Evolutionary conservation across 2,113 vertebrate species (phyloP).

Genomic region (Holacanthus passer): DNA sequence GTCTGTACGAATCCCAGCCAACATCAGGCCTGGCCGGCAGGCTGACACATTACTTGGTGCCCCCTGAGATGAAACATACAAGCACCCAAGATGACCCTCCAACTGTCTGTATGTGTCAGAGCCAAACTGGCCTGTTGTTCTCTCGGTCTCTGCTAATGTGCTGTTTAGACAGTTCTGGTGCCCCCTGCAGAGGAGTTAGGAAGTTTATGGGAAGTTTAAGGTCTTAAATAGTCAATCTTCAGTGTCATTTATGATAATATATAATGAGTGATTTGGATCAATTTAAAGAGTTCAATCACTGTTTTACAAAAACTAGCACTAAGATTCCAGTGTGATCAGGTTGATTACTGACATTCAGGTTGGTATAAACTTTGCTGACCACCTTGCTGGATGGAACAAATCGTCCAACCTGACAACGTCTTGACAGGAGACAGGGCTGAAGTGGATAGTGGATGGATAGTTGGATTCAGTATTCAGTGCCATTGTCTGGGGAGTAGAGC

Average conservation of each 20-base stretch:
- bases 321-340: background rate
- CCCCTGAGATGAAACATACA: constrained; percentile 38
- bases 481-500: background rate
- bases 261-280: background rate
- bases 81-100: constrained; percentile 45
- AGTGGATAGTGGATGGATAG: background rate
- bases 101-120: constrained; percentile 36
- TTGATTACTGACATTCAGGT: background rate
- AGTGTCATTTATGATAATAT: background rate
- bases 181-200: background rate
- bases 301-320: background rate
- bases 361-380: background rate
- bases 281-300: background rate
- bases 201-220: background rate
- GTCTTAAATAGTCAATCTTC: background rate
- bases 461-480: background rate
- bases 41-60: constrained; percentile 43
- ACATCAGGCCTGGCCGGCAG: constrained; percentile 43
- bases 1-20: constrained; percentile 64
- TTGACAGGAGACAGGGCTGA: background rate
- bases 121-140: constrained; percentile 36
- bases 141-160: background rate
- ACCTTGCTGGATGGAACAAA: background rate
- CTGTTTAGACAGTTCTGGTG: constrained; percentile 8
- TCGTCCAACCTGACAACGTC: background rate